Percentiles rank a stretch among this genome's conserved stretches.
These are phyloP conservation scores for Neoaliturus tenellus DNA, from an alignment of 2,888 invertebrate species.

Conservation along the genomic window DNA sequence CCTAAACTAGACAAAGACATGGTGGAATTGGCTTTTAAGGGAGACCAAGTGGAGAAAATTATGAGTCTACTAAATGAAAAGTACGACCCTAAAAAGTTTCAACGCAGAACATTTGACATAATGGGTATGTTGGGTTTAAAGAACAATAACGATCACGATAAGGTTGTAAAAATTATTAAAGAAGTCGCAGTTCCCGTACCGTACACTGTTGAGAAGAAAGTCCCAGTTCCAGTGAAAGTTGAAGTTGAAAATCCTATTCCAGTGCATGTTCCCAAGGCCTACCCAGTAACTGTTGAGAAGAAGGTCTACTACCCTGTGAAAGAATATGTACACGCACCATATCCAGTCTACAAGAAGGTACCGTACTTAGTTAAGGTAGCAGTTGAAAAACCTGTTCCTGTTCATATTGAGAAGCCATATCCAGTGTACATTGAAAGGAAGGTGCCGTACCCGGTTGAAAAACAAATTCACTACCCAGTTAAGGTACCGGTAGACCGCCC, in stretches of 20 bases:
- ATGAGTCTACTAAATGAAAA: background rate
- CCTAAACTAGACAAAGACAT: background rate
- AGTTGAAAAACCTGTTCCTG: constrained; percentile 1
- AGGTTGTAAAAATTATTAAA: background rate
- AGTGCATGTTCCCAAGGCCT: background rate
- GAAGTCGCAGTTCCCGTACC: background rate
- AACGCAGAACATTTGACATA: background rate
- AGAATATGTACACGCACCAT: background rate
- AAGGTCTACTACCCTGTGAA: constrained; percentile 13
- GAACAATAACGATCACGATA: background rate
- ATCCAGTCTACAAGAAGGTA: constrained; percentile 17
- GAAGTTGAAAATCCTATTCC: constrained; percentile 6
- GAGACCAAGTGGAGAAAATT: background rate
- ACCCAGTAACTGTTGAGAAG: constrained; percentile 3
- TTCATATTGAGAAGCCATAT: constrained; percentile 6
- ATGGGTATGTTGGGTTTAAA: constrained; percentile 4
- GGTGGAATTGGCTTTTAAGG: background rate
- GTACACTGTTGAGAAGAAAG: background rate
- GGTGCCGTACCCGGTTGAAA: constrained; percentile 7
- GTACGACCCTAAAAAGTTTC: background rate
- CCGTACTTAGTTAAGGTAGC: constrained; percentile 3
- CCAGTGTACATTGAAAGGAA: constrained; percentile 13
- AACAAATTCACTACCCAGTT: constrained; percentile 4
- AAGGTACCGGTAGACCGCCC: background rate
- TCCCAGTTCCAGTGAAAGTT: background rate